Evolutionary conservation across 2,113 vertebrate species (phyloP).

Genomic region (Carollia perspicillata): DNA sequence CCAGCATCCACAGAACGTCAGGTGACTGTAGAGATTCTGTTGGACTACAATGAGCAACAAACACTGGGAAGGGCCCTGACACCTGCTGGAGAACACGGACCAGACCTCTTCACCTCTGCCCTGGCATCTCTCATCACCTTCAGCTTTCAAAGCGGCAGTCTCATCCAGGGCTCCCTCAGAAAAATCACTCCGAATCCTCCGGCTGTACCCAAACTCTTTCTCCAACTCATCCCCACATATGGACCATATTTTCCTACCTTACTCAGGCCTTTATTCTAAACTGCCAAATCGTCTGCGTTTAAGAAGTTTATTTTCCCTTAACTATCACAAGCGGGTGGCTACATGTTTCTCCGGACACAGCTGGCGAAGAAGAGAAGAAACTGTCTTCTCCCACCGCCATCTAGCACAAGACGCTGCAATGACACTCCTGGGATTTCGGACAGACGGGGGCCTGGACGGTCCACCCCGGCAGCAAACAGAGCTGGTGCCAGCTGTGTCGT

Average conservation of each 20-base stretch:
- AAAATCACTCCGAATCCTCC: not conserved
- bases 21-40: not conserved
- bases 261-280: conserved; percentile 12
- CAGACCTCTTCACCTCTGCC: not conserved
- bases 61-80: not conserved
- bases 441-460: not conserved
- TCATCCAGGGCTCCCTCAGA: not conserved
- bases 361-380: conserved; percentile 19
- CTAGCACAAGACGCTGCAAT: not conserved
- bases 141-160: not conserved
- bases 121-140: not conserved
- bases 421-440: not conserved
- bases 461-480: not conserved
- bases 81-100: too few species aligned
- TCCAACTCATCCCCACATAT: not conserved
- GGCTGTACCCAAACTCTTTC: not conserved
- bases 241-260: not conserved
- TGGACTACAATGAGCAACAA: not conserved
- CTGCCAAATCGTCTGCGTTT: not conserved
- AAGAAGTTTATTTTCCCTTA: not conserved
- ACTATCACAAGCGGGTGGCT: conserved; percentile 2
- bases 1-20: not conserved
- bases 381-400: not conserved
- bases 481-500: not conserved
- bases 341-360: conserved; percentile 21